A percentile compares a stretch with the other conserved stretches of the same genome.
Conservation (phyloP, 2,888 invertebrate species). For the Creontiades dilutus region DNA sequence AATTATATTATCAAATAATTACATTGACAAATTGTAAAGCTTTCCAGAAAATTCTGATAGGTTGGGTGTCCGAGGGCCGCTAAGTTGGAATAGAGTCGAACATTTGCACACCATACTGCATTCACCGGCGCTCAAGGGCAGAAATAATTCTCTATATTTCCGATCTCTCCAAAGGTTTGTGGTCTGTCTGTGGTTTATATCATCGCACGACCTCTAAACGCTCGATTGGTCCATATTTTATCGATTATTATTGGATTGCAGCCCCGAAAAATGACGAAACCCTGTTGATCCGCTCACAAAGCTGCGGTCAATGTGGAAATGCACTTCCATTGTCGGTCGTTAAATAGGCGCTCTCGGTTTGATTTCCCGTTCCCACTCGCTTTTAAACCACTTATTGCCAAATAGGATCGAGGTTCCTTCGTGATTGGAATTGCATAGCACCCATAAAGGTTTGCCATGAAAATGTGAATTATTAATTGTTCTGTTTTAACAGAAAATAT, state of each 20-base stretch:
- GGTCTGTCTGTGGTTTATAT: too few species aligned
- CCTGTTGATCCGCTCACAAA: not conserved
- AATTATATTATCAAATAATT: too few species aligned
- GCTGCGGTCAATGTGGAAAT: constrained; percentile 13
- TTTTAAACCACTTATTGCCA: not conserved
- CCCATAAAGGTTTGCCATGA: not conserved
- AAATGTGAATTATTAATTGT: not conserved
- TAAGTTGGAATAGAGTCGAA: not conserved
- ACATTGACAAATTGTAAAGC: too few species aligned
- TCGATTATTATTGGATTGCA: not conserved
- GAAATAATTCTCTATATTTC: not conserved
- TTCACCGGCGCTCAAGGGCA: not conserved
- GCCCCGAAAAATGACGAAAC: not conserved
- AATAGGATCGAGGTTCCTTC: not conserved
- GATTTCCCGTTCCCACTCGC: not conserved
- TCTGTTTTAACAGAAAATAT: not conserved
- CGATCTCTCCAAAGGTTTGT: too few species aligned
- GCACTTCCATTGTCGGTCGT: not conserved
- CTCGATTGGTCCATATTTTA: not conserved
- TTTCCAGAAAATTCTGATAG: not conserved
- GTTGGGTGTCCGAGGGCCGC: not conserved
- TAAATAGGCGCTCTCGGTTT: too few species aligned
- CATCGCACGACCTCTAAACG: too few species aligned
- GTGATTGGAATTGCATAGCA: not conserved
- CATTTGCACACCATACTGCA: not conserved